A percentile compares a stretch with the other conserved stretches of the same genome.
phyloP scores from a whole-genome alignment of 2,113 vertebrate species.

The Bufo bufo region DNA sequence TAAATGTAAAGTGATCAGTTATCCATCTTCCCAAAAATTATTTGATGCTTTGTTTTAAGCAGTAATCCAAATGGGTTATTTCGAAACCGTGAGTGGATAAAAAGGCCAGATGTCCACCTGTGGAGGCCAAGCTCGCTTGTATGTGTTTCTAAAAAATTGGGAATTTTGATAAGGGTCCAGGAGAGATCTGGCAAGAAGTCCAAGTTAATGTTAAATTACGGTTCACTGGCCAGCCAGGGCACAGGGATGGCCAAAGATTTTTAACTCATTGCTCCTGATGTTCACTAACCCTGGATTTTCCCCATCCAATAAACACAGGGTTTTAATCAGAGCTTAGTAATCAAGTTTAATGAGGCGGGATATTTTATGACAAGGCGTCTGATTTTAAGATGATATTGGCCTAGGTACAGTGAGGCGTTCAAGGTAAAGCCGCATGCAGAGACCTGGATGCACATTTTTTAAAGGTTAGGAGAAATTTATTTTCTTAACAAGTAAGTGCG shows the following conservation, averaged over 20 bases:
- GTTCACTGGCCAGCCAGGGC: not conserved
- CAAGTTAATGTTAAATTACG: not conserved
- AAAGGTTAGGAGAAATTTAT: conserved; percentile 52
- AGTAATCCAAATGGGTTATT: too few species aligned
- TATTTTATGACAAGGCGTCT: conserved; percentile 15
- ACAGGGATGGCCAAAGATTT: not conserved
- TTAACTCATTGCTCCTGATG: not conserved
- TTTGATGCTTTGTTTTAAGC: too few species aligned
- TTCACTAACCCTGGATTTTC: not conserved
- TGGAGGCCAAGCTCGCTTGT: too few species aligned
- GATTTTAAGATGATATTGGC: conserved; percentile 36
- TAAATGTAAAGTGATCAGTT: too few species aligned
- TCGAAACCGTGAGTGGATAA: too few species aligned
- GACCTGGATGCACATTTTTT: conserved; percentile 25
- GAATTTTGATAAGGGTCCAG: not conserved
- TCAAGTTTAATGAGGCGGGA: conserved; percentile 35
- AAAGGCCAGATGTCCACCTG: too few species aligned
- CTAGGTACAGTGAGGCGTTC: conserved; percentile 4
- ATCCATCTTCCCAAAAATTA: too few species aligned
- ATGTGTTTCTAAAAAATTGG: not conserved
- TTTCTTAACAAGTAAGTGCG: conserved; percentile 38
- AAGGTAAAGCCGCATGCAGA: conserved; percentile 32
- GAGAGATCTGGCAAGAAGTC: not conserved
- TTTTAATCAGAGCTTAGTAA: conserved; percentile 15
- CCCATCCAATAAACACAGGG: not conserved